Evolutionary conservation across 2,797 vertebrate genomes (phyloP).

Genomic region (Simalia tracyae): DNA sequence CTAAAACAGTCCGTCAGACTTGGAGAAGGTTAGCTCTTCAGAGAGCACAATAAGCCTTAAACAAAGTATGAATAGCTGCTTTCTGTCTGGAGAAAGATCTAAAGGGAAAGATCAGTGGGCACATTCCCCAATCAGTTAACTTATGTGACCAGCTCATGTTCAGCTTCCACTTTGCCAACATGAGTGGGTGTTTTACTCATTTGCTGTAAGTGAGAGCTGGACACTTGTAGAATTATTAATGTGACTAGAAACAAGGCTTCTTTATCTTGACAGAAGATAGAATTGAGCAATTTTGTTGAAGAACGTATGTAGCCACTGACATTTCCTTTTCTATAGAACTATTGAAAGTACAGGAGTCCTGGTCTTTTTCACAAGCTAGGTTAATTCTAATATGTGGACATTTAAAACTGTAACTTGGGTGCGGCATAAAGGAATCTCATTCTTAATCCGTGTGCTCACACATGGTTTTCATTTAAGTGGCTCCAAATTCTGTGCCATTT

Average conservation of each 20-base stretch:
- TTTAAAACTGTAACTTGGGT: background rate
- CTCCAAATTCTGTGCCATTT: background rate
- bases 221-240: background rate
- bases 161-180: background rate
- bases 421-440: background rate
- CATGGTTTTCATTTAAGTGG: background rate
- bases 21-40: background rate
- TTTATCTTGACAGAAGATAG: background rate
- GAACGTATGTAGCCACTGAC: background rate
- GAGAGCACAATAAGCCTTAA: background rate
- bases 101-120: background rate
- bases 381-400: background rate
- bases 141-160: background rate
- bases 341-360: background rate
- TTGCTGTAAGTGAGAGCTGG: background rate
- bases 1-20: background rate
- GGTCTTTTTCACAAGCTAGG: background rate
- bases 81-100: background rate
- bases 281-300: background rate
- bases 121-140: background rate
- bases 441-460: background rate
- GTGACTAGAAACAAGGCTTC: background rate
- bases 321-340: background rate
- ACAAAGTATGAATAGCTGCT: background rate
- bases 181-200: background rate